phyloP scores from a whole-genome alignment of 1,140 invertebrate species.

The Heliconius himera region DNA sequence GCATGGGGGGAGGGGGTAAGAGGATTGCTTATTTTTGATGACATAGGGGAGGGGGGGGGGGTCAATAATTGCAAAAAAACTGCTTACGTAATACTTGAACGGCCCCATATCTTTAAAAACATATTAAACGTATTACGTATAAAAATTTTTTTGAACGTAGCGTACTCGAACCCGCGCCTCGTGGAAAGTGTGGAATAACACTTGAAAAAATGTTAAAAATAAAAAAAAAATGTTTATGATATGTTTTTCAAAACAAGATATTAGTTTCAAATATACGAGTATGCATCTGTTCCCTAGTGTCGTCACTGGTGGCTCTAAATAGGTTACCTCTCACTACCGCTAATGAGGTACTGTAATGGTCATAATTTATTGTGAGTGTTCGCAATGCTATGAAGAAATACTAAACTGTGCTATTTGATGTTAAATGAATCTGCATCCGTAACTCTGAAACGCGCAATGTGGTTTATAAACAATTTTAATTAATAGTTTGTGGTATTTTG shows the following conservation, averaged over 20 bases:
- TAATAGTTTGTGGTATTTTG: conserved; percentile 2
- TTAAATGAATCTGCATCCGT: conserved; percentile 6
- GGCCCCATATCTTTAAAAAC: too few species aligned
- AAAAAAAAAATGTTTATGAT: background rate
- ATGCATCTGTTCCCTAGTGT: background rate
- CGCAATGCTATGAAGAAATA: background rate
- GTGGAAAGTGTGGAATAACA: too few species aligned
- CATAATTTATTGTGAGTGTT: background rate
- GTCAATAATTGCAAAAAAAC: too few species aligned
- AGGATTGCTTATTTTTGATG: too few species aligned
- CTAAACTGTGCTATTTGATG: conserved; percentile 6
- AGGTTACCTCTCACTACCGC: background rate
- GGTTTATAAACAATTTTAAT: background rate
- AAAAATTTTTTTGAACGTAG: too few species aligned
- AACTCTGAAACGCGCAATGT: background rate
- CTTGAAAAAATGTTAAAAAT: too few species aligned
- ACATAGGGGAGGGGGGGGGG: too few species aligned
- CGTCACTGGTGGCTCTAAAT: background rate
- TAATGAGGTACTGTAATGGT: conserved; percentile 7
- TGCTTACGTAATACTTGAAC: too few species aligned
- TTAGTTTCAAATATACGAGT: background rate
- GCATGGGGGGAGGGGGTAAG: too few species aligned
- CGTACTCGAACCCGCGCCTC: too few species aligned
- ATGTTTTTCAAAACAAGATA: background rate
- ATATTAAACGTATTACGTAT: too few species aligned